A percentile compares a stretch with the other conserved stretches of the same genome.
phyloP scores from a whole-genome alignment of 2,113 vertebrate genomes.

The Orycteropus afer region DNA sequence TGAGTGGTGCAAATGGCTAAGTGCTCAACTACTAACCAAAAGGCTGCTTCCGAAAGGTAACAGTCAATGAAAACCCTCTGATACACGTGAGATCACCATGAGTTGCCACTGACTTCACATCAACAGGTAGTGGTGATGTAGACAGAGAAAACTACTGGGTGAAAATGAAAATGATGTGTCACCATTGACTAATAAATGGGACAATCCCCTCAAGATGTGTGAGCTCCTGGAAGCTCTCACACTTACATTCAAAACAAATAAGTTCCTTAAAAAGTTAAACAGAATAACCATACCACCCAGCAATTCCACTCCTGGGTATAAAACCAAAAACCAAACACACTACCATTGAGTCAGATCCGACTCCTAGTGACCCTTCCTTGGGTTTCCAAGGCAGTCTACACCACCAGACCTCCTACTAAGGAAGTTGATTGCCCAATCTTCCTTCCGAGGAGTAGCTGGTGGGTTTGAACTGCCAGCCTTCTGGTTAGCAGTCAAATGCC shows the following conservation, averaged over 20 bases:
- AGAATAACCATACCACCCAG: background rate
- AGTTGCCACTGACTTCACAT: background rate
- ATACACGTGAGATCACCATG: background rate
- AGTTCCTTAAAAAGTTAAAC: background rate
- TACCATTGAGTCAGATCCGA: too few relatives aligned
- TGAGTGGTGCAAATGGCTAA: background rate
- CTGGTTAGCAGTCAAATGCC: too few relatives aligned
- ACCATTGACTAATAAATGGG: rapidly evolving
- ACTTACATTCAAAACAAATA: rapidly evolving
- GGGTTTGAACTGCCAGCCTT: too few relatives aligned
- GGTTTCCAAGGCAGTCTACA: too few relatives aligned
- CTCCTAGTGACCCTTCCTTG: too few relatives aligned
- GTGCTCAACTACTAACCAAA: background rate
- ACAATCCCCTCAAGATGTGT: rapidly evolving
- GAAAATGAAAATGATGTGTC: rapidly evolving
- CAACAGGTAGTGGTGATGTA: background rate
- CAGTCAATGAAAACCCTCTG: background rate
- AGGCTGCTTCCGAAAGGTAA: background rate
- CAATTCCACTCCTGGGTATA: too few relatives aligned
- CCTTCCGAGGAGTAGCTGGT: too few relatives aligned
- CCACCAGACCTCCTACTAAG: too few relatives aligned
- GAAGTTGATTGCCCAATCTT: too few relatives aligned
- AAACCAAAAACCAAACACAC: too few relatives aligned
- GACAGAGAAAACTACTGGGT: background rate
- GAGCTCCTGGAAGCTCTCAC: background rate